phyloP scores from a whole-genome alignment of 2,113 vertebrate genomes.

The Channa argus region DNA sequence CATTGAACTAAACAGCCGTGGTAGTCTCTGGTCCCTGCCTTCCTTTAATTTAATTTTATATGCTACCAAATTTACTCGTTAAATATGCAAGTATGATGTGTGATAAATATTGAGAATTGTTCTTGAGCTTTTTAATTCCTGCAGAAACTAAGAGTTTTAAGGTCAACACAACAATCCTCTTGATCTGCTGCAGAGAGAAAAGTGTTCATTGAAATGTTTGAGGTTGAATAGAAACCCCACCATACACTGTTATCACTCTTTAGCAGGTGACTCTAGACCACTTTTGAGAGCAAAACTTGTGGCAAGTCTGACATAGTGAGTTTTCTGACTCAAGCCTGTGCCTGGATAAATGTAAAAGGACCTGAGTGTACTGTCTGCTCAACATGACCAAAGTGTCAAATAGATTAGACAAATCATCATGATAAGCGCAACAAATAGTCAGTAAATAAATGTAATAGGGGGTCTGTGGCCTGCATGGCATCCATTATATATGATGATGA shows the following conservation, averaged over 20 bases:
- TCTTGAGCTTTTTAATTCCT: conserved; percentile 2
- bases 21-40: not conserved
- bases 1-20: conserved; percentile 6
- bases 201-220: conserved; percentile 55
- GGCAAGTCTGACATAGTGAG: conserved; percentile 59
- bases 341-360: conserved; percentile 49
- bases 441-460: conserved; percentile 11
- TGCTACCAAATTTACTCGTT: not conserved
- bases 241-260: conserved; percentile 61
- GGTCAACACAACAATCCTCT: conserved; percentile 33
- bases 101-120: conserved; percentile 37
- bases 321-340: conserved; percentile 58
- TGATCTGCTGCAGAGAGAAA: conserved; percentile 30
- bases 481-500: too few relatives aligned
- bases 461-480: not conserved
- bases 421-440: conserved; percentile 32
- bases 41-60: not conserved
- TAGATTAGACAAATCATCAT: conserved; percentile 46
- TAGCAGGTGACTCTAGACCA: conserved; percentile 70
- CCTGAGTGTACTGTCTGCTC: conserved; percentile 33
- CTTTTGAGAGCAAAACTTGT: conserved; percentile 65
- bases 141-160: conserved; percentile 22
- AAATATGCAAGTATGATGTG: not conserved
- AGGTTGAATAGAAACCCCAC: conserved; percentile 56
- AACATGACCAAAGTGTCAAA: conserved; percentile 50